phyloP scores from a whole-genome alignment of 1,140 invertebrate genomes.

The Diprion similis region DNA sequence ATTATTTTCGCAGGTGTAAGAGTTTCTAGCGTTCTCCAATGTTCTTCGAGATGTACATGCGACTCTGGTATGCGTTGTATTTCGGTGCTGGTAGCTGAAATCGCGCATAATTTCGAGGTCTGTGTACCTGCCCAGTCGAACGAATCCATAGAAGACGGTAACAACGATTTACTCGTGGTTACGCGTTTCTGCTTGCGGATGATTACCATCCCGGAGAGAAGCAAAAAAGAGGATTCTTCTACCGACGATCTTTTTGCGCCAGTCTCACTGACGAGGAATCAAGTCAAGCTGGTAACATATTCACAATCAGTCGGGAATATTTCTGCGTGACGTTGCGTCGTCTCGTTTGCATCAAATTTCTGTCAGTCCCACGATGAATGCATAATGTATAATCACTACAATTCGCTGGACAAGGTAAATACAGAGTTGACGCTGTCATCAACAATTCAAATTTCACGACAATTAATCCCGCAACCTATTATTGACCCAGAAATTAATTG shows the following conservation, averaged over 20 bases:
- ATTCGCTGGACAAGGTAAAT: too few species aligned
- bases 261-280: not conserved
- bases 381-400: too few species aligned
- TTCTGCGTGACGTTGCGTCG: too few species aligned
- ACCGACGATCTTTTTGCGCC: not conserved
- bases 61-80: not conserved
- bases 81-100: not conserved
- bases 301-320: too few species aligned
- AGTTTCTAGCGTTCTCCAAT: not conserved
- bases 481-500: not conserved
- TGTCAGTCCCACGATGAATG: too few species aligned
- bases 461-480: not conserved
- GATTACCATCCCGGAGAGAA: not conserved
- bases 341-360: too few species aligned
- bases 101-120: not conserved
- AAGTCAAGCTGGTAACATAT: not conserved
- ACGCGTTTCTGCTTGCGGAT: not conserved
- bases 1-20: too few species aligned
- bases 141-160: not conserved
- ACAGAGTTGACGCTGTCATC: not conserved
- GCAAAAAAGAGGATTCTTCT: not conserved
- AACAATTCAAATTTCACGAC: not conserved
- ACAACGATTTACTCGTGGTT: conserved; percentile 3
- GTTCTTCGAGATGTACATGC: not conserved
- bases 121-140: not conserved